Conservation (phyloP, 2,888 invertebrate genomes). For the Cheilosia impressa region DNA sequence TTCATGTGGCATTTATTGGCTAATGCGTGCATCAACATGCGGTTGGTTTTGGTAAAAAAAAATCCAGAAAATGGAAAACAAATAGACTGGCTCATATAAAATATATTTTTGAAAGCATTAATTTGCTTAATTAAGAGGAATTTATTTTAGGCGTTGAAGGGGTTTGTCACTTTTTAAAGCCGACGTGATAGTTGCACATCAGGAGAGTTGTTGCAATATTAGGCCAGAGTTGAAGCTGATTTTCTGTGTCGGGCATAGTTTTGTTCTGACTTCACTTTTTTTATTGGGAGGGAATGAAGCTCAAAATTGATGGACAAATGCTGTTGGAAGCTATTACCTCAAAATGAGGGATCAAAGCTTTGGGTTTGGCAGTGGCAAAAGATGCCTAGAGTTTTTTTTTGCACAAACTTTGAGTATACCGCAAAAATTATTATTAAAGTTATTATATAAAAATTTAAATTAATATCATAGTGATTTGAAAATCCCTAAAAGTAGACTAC, state of each 20-base stretch:
- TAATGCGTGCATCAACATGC: slow-evolving; percentile 67
- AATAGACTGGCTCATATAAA: neutral
- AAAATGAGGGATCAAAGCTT: too few relatives aligned
- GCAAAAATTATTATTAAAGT: too few relatives aligned
- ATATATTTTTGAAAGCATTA: neutral
- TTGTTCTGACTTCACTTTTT: neutral
- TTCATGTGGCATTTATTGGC: slow-evolving; percentile 68
- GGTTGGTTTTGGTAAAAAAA: slow-evolving; percentile 47
- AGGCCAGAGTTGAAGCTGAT: too few relatives aligned
- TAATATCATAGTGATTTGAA: too few relatives aligned
- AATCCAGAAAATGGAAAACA: neutral
- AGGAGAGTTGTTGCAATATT: neutral
- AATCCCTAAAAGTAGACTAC: too few relatives aligned
- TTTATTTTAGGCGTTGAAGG: slow-evolving; percentile 46
- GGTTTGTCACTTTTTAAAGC: slow-evolving; percentile 13
- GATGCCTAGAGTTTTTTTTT: too few relatives aligned
- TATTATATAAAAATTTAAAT: too few relatives aligned
- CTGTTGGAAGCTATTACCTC: too few relatives aligned
- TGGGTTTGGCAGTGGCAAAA: too few relatives aligned
- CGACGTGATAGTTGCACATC: neutral
- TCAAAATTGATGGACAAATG: too few relatives aligned
- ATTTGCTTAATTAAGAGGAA: slow-evolving; percentile 68
- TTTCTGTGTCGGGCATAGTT: too few relatives aligned
- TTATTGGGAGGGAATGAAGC: neutral
- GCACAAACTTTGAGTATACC: too few relatives aligned